A percentile compares a stretch with the other conserved stretches of the same genome.
These are phyloP conservation scores for Benitochromis conjunctus DNA, from an alignment of 2,113 vertebrate genomes.

Conservation along the genomic window DNA sequence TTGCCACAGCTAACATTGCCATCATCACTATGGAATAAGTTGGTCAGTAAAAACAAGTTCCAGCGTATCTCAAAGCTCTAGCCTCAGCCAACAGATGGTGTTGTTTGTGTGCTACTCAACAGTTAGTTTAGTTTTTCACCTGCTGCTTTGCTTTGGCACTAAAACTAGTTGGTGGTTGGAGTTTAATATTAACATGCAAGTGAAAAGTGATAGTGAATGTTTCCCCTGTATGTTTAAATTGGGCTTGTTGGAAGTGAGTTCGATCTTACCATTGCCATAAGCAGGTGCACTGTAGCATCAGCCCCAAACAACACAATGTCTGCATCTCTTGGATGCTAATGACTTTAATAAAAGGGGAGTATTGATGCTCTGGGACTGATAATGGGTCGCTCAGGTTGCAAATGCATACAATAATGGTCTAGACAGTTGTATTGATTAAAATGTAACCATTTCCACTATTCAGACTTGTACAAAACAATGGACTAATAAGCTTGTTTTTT, in stretches of 20 bases:
- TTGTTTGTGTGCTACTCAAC: background rate
- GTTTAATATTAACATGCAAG: background rate
- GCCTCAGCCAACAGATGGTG: background rate
- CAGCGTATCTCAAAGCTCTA: background rate
- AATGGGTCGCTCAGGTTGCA: background rate
- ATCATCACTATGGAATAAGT: background rate
- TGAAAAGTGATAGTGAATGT: background rate
- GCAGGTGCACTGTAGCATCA: background rate
- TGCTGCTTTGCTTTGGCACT: background rate
- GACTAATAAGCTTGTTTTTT: background rate
- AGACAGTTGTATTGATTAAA: background rate
- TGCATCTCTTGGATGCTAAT: background rate
- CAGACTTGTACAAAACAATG: background rate
- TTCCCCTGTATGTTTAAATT: background rate
- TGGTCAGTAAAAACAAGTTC: background rate
- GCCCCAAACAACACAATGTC: background rate
- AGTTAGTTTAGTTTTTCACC: background rate
- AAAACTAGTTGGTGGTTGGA: background rate
- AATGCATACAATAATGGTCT: background rate
- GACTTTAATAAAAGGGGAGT: background rate
- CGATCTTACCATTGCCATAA: background rate
- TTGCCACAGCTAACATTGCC: accelerated
- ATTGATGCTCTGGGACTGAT: background rate
- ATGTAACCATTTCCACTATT: background rate
- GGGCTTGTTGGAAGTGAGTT: background rate